phyloP scores from a whole-genome alignment of 1,140 invertebrate species.

The Acromyrmex heyeri region DNA sequence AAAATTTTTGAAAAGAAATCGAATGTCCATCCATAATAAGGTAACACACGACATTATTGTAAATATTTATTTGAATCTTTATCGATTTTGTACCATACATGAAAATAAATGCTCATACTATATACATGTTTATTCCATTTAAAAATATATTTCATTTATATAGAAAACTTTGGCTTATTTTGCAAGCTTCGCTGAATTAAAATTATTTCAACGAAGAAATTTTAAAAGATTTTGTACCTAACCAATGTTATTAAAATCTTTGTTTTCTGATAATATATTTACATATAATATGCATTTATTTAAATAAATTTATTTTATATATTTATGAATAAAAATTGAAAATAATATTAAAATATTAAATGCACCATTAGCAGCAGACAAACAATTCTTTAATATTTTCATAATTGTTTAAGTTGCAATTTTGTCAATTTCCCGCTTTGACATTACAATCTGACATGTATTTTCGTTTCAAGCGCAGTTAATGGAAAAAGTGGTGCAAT shows the following conservation, averaged over 20 bases:
- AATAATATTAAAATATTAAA: background rate
- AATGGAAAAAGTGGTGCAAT: background rate
- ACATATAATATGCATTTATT: background rate
- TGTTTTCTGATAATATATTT: background rate
- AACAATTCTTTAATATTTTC: background rate
- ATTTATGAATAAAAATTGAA: background rate
- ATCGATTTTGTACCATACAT: constrained; percentile 57
- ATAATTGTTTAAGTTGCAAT: background rate
- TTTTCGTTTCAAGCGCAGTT: background rate
- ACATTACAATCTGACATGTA: background rate
- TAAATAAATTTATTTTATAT: background rate
- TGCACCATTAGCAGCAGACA: background rate
- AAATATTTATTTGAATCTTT: constrained; percentile 57
- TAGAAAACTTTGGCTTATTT: background rate
- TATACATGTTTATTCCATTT: background rate
- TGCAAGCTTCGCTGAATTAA: background rate
- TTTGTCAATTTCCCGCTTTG: background rate
- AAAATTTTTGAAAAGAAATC: background rate
- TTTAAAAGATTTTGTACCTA: background rate
- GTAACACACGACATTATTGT: constrained; percentile 24
- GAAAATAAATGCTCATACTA: constrained; percentile 64
- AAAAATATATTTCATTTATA: background rate
- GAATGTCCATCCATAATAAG: background rate
- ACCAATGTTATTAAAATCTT: background rate
- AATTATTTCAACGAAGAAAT: background rate